A percentile compares a stretch with the other conserved stretches of the same genome.
Evolutionary conservation across 2,888 invertebrate species (phyloP).

Genomic region (Diaprepes abbreviatus): DNA sequence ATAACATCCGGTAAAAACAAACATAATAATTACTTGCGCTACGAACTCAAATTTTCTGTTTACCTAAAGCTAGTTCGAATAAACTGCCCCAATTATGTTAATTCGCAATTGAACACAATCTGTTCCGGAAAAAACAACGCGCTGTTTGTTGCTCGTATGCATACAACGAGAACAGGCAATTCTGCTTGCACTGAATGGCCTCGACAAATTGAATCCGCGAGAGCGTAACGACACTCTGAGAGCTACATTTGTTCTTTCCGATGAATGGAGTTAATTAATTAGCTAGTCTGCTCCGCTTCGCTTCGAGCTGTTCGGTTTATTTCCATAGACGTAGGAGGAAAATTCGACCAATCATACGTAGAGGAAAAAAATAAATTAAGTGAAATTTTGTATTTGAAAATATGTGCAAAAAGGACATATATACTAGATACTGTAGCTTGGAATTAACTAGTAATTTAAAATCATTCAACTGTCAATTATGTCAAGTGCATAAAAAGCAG

Average conservation of each 20-base stretch:
- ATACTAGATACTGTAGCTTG: too few relatives aligned
- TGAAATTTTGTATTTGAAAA: too few relatives aligned
- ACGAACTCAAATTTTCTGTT: constrained; percentile 9
- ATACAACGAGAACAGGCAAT: constrained; percentile 45
- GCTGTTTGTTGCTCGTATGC: constrained; percentile 46
- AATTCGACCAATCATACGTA: too few relatives aligned
- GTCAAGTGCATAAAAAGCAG: too few relatives aligned
- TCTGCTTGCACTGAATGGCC: constrained; percentile 44
- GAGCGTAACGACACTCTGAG: constrained; percentile 52
- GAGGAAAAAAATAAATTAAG: too few relatives aligned
- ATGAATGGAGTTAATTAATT: constrained; percentile 56
- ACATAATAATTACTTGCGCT: too few relatives aligned
- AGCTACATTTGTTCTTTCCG: constrained; percentile 55
- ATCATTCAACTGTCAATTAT: too few relatives aligned
- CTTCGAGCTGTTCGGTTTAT: constrained; percentile 10
- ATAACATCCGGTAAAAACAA: too few relatives aligned
- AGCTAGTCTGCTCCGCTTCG: constrained; percentile 39
- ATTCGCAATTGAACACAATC: constrained; percentile 33
- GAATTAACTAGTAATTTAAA: too few relatives aligned
- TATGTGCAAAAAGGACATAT: too few relatives aligned
- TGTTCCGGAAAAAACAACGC: constrained; percentile 26
- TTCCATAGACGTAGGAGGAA: background rate
- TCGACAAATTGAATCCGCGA: constrained; percentile 53
- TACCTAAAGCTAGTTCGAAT: constrained; percentile 13
- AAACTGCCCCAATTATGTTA: constrained; percentile 31